These are phyloP conservation scores for Myiopsitta monachus DNA, from an alignment of 2,113 vertebrate species.

Conservation along the genomic window DNA sequence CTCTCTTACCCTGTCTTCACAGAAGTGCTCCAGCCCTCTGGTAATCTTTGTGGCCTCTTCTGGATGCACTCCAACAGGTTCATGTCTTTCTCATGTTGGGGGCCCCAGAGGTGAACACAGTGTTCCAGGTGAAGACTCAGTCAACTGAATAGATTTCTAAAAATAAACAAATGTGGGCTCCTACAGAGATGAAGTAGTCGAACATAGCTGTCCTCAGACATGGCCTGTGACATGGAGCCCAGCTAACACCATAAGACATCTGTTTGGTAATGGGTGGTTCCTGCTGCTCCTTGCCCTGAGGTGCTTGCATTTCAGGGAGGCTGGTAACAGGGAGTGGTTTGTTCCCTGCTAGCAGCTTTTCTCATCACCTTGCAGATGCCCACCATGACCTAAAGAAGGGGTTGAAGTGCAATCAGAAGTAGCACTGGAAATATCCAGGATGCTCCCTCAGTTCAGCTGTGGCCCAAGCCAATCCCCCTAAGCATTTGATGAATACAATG, in stretches of 20 bases:
- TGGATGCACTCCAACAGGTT: neutral
- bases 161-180: neutral
- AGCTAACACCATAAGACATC: neutral
- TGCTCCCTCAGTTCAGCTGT: neutral
- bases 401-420: neutral
- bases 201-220: neutral
- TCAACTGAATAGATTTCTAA: neutral
- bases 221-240: neutral
- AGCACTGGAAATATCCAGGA: neutral
- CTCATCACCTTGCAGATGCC: neutral
- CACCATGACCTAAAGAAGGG: neutral
- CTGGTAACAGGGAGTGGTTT: neutral
- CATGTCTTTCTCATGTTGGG: neutral
- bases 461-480: neutral
- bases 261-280: neutral
- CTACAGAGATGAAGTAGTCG: neutral
- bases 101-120: neutral
- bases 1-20: neutral
- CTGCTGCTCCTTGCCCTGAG: neutral
- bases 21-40: neutral
- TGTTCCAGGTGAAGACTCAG: neutral
- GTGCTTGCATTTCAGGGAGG: neutral
- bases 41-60: neutral
- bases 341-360: neutral
- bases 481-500: neutral